Conservation (phyloP, 1,140 invertebrate genomes). For the Drosophila malerkotliana region DNA sequence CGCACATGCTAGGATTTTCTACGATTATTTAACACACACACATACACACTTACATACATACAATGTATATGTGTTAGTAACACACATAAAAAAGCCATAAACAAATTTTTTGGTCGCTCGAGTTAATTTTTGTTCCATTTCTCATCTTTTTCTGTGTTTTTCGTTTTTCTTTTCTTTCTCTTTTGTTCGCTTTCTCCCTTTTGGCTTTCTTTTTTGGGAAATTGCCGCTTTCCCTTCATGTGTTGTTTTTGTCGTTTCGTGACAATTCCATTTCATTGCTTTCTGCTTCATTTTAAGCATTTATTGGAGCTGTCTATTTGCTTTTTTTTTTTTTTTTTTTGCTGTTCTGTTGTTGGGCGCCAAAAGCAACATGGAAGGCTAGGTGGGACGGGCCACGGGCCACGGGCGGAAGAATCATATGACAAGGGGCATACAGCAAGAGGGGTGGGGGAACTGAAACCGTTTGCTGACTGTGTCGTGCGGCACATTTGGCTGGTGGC, state of each 20-base stretch:
- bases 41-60: conserved; percentile 27
- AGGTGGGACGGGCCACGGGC: neutral
- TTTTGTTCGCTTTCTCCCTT: neutral
- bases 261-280: conserved; percentile 80
- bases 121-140: conserved; percentile 59
- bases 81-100: conserved; percentile 59
- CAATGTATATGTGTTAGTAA: conserved; percentile 1
- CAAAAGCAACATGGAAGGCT: too few species aligned
- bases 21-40: conserved; percentile 56
- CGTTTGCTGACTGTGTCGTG: conserved; percentile 59
- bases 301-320: conserved; percentile 72
- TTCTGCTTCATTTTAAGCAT: conserved; percentile 79
- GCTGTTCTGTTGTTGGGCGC: too few species aligned
- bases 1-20: conserved; percentile 45
- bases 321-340: conserved; percentile 29
- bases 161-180: conserved; percentile 5
- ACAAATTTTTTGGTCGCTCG: conserved; percentile 70
- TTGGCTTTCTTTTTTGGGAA: conserved; percentile 5
- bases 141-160: conserved; percentile 48
- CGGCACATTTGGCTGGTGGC: conserved; percentile 69
- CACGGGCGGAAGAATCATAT: neutral
- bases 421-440: neutral
- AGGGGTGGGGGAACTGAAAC: conserved; percentile 9
- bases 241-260: conserved; percentile 60
- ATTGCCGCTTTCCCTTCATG: conserved; percentile 17